These are phyloP conservation scores for Creontiades dilutus DNA, from an alignment of 2,888 invertebrate species.

Conservation along the genomic window DNA sequence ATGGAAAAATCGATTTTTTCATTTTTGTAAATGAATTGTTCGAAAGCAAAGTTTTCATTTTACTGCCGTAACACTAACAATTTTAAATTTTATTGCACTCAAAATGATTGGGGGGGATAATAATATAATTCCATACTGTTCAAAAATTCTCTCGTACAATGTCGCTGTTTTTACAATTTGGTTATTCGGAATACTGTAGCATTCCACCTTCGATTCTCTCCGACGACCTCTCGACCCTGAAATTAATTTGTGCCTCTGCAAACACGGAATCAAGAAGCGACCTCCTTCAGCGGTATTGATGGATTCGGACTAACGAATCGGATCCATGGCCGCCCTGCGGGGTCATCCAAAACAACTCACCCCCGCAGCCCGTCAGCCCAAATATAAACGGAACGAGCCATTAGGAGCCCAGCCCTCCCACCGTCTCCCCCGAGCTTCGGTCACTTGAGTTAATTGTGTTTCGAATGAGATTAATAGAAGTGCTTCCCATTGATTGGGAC, in stretches of 20 bases:
- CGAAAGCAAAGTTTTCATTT: too few relatives aligned
- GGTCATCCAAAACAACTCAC: constrained; percentile 18
- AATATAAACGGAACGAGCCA: constrained; percentile 42
- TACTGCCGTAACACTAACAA: too few relatives aligned
- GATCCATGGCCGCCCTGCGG: constrained; percentile 27
- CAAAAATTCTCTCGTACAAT: too few relatives aligned
- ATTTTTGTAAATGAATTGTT: too few relatives aligned
- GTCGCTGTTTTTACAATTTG: too few relatives aligned
- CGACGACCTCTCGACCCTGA: background rate
- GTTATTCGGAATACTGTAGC: too few relatives aligned
- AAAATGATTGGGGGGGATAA: too few relatives aligned
- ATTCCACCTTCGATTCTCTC: background rate
- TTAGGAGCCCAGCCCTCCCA: background rate
- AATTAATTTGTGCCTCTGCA: background rate
- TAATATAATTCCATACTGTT: too few relatives aligned
- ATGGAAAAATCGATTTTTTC: too few relatives aligned
- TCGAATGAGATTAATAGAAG: constrained; percentile 62
- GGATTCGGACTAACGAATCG: constrained; percentile 14
- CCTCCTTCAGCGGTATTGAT: background rate
- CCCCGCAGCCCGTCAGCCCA: background rate
- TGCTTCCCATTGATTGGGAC: constrained; percentile 46
- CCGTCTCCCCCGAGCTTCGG: background rate
- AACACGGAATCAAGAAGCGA: background rate
- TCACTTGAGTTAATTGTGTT: constrained; percentile 65
- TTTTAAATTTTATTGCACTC: too few relatives aligned